Conservation (phyloP, 2,888 invertebrate species). For the Drosophila parthenogenetica region DNA sequence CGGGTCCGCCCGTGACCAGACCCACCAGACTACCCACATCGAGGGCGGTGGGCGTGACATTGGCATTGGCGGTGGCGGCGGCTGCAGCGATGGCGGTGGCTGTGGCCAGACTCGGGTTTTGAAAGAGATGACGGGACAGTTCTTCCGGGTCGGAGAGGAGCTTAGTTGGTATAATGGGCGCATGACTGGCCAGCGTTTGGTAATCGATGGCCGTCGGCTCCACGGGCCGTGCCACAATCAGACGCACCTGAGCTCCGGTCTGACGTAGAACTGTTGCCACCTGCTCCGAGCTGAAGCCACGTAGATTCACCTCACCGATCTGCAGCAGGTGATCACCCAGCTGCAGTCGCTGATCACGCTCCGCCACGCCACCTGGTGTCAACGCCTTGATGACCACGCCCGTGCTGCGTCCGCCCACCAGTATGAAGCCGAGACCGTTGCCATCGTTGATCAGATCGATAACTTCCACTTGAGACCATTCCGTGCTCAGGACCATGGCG, state of each 20-base stretch:
- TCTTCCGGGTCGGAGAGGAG: conserved; percentile 96
- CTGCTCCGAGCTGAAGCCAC: conserved; percentile 98
- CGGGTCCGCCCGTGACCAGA: conserved; percentile 68
- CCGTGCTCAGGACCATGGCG: conserved; percentile 95
- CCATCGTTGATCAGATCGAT: conserved; percentile 99
- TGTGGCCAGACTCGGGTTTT: conserved; percentile 86
- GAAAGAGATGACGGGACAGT: conserved; percentile 93
- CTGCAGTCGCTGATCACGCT: conserved; percentile 96
- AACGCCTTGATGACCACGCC: conserved; percentile 99
- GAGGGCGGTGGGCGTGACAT: conserved; percentile 24
- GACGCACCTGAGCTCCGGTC: conserved; percentile 89
- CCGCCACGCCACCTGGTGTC: conserved; percentile 98
- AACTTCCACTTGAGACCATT: conserved; percentile 99
- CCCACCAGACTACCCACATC: conserved; percentile 73
- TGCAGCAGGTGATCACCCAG: conserved; percentile 99
- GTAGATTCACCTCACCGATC: conserved; percentile 96
- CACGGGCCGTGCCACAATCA: conserved; percentile 96
- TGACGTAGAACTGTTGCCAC: conserved; percentile 93
- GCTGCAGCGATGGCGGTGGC: conserved; percentile 83
- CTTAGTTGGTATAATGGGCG: conserved; percentile 96
- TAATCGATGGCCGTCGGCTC: conserved; percentile 94
- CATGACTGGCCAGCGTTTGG: conserved; percentile 90
- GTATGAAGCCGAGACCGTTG: conserved; percentile 98
- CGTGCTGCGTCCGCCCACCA: conserved; percentile 98
- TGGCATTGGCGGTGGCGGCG: no score